Evolutionary conservation across 2,888 invertebrate species (phyloP).

Genomic region (Acanthosepion esculentum): DNA sequence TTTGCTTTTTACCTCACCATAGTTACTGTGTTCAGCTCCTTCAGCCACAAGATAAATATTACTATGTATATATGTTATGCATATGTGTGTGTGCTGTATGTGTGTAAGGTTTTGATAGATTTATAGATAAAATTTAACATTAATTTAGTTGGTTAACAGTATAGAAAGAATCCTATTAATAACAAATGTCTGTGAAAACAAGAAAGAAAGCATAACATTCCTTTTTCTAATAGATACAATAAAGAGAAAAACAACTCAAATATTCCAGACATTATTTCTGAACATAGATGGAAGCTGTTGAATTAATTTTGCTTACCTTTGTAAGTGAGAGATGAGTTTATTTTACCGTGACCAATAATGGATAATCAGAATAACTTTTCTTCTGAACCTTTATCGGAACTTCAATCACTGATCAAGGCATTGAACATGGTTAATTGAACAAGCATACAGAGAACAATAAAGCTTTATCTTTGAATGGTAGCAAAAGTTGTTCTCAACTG

Average conservation of each 20-base stretch:
- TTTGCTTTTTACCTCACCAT: no score
- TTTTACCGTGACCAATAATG: slow-evolving; percentile 33
- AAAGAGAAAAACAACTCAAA: not conserved
- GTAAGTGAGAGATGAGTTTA: not conserved
- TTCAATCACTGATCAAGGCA: not conserved
- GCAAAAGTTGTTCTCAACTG: not conserved
- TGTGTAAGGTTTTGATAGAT: not conserved
- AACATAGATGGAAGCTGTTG: not conserved
- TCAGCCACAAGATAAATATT: no score
- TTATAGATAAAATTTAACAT: not conserved
- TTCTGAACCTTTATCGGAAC: not conserved
- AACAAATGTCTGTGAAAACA: not conserved
- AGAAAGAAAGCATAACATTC: slow-evolving; percentile 13
- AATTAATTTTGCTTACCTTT: not conserved
- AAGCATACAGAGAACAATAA: not conserved
- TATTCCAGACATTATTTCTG: not conserved
- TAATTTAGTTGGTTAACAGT: not conserved
- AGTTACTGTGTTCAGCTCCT: no score
- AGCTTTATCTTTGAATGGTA: not conserved
- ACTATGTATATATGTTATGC: no score
- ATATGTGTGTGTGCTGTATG: no score
- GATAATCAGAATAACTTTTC: not conserved
- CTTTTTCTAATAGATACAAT: not conserved
- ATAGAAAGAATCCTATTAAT: not conserved
- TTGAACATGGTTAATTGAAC: not conserved